Base-by-base conservation (phyloP, 2,797 vertebrate species). In the Pagetopsis macropterus region DNA sequence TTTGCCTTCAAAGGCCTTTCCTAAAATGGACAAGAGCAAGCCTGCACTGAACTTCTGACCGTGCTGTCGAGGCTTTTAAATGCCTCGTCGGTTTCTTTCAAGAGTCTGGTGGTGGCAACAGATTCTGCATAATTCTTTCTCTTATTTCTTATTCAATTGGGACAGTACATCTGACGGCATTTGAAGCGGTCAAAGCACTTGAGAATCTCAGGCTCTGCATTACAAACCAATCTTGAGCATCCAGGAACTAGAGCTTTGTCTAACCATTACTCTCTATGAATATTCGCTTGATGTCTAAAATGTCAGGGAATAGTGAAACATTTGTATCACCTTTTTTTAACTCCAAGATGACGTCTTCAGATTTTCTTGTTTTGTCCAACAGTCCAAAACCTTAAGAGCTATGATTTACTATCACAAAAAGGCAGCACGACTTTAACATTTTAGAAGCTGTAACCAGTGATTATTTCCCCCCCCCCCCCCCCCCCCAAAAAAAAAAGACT, bases 1-100 rank as follows among this genome's bases (percentile, higher is more conserved):
- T 70, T 76, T 65, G 11, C 46, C 44, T 37, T 50, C 13, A 74
- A 57, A 68, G 55, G 56, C 70, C 52, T 23, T 75, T 58, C 83
- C 84, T 82, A 79, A 87, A 83, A 88, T 83, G 83, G 84, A 76
- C 57, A 79, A 70, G 65, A 60, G 43, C 17, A 54, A 11, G 49
- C 12, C 2, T 63, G 23, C 48, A 9, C 45, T 50, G 51, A 21
- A 14, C 37, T 49, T 56, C 37, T 73, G 40, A 54, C 70, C 12
- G 11, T 14, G 13, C 54, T 21, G 14, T 27, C 16, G 5, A 33
- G 23, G 41, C 33, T 76, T 55, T 59, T 8, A 54, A 41, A 55
- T 43, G 33, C 58, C 23, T 51, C 19, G 3, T 11, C 9, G 17
- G 8, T 21, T 59, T 58, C 52, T 61, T 55, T 55, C 16, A 61